Evolutionary conservation across 2,888 invertebrate genomes (phyloP), one percentile per base, ranked within the genome.

Genomic region (Resseliella maxima): DNA sequence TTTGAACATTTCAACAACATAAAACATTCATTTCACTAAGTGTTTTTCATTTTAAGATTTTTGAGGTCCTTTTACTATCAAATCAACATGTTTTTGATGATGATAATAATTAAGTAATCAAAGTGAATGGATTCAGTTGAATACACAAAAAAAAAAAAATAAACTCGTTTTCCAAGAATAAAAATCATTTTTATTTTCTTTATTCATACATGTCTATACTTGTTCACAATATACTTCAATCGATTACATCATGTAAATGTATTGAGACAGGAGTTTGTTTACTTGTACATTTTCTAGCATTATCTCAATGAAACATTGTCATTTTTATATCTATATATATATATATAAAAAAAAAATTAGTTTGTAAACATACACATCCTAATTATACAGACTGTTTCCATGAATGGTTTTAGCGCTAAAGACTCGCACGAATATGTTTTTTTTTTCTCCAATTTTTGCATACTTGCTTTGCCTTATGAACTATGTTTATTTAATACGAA

Each of bases 371-470:
- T 41, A 41, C 12, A 12, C 41, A n/a, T n/a, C 41, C 41, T 41
- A 50, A 50, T 18, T 18, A 50, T 50, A 41, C 12, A 18, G 46
- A 50, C 8, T 50, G 18, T 50, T 50, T 18, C 46, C 46, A 50
- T 50, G 46, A 50, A 50, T 50, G 46, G 46, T 50, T 50, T 18
- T 50, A 50, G 46, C 8, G 46, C 8, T 50, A 50, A 8, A 50
- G 18, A 50, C 18, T 50, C 18, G 18, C 46, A 50, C 18, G 46
- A 50, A n/a, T n/a, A n/a, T n/a, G n/a, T n/a, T n/a, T n/a, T n/a
- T n/a, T n/a, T n/a, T n/a, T n/a, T n/a, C n/a, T n/a, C n/a, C 41
- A 50, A 50, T 50, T 50, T 59, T 59, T 59, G 59, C 59, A 59
- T 59, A 24, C 46, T 24, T 24, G 3, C 59, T 24, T 59, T 6